These are phyloP conservation scores for Rhysida immarginata DNA, from an alignment of 1,140 invertebrate genomes.

Conservation along the genomic window DNA sequence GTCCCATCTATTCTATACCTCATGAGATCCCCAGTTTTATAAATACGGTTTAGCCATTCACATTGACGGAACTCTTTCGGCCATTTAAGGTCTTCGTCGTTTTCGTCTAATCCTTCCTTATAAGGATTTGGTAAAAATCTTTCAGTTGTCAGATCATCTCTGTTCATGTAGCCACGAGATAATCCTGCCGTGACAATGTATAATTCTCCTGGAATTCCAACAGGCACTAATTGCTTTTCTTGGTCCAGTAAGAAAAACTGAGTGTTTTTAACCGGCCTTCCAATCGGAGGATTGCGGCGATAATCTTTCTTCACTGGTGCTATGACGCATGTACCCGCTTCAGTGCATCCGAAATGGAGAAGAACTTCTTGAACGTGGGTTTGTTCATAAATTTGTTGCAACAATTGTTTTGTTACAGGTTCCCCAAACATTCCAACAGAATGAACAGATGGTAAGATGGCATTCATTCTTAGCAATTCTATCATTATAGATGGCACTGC, in stretches of 20 bases:
- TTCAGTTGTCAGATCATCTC: conserved; percentile 32
- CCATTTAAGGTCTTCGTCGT: not conserved
- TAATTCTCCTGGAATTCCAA: conserved; percentile 38
- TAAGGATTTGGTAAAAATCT: conserved; percentile 27
- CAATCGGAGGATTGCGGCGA: not conserved
- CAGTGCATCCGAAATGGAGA: conserved; percentile 1
- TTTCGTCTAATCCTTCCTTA: not conserved
- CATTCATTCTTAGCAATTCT: not conserved
- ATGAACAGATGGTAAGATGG: not conserved
- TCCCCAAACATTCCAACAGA: conserved; percentile 4
- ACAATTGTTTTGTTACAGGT: not conserved
- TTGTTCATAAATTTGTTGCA: conserved; percentile 4
- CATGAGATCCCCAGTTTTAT: conserved; percentile 36
- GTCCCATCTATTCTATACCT: conserved; percentile 33
- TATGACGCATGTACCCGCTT: not conserved
- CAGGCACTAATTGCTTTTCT: conserved; percentile 28
- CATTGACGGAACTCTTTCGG: not conserved
- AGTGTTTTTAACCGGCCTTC: not conserved
- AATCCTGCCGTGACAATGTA: conserved; percentile 36
- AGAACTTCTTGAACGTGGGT: not conserved
- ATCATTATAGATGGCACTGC: conserved; percentile 4
- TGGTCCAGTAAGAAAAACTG: conserved; percentile 23
- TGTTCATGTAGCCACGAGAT: conserved; percentile 35
- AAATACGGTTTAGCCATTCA: conserved; percentile 22
- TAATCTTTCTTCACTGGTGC: not conserved